Conservation (phyloP, 2,113 vertebrate species). For the Machaerirhynchus nigripectus region DNA sequence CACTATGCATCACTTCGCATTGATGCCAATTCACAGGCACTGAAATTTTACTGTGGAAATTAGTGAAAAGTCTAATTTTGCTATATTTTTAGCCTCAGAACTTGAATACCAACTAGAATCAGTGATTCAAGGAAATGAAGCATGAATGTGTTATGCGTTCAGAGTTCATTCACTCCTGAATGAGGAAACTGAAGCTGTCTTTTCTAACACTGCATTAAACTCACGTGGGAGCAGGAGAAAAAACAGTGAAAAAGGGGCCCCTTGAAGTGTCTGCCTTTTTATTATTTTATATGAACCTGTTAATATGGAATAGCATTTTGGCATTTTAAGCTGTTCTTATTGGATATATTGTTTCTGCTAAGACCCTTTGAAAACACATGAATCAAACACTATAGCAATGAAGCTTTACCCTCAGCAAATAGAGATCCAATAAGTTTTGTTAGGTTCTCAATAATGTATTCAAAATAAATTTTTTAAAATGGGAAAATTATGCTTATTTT, state of each 20-base stretch:
- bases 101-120: not conserved
- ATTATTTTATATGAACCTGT: not conserved
- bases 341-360: not conserved
- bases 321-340: not conserved
- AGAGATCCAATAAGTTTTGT: not conserved
- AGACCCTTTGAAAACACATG: not conserved
- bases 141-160: not conserved
- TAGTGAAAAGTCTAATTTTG: not conserved
- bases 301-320: not conserved
- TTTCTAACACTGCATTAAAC: not conserved
- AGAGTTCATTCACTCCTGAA: not conserved
- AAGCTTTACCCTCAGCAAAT: not conserved
- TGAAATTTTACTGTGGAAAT: not conserved
- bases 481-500: not conserved
- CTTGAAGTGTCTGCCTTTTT: not conserved
- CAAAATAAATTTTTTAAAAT: not conserved
- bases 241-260: not conserved
- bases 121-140: not conserved
- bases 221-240: not conserved
- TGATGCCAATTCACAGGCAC: not conserved
- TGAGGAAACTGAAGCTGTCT: not conserved
- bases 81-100: constrained; percentile 28
- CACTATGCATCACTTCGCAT: not conserved
- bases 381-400: not conserved
- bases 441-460: not conserved